These are phyloP conservation scores for Coelogynopora nodosa DNA, from an alignment of 2,888 invertebrate genomes.

Conservation along the genomic window DNA sequence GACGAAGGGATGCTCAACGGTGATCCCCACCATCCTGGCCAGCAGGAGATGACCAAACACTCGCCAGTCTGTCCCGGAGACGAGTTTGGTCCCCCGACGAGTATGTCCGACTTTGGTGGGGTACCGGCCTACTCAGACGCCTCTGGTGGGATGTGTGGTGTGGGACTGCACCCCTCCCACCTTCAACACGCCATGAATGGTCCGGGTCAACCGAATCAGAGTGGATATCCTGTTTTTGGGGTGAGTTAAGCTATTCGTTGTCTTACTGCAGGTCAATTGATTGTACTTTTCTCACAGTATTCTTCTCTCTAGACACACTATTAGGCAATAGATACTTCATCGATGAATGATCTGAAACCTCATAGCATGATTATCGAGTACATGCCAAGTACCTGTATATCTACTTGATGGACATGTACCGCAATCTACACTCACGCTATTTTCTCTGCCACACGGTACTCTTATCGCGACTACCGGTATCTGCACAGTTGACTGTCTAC, in stretches of 20 bases:
- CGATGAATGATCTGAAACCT: too few species aligned
- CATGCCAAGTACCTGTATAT: too few species aligned
- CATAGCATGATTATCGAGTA: too few species aligned
- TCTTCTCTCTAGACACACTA: not conserved
- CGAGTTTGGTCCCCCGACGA: not conserved
- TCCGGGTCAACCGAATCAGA: not conserved
- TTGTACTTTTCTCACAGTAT: not conserved
- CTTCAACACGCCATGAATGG: not conserved
- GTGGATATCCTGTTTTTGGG: not conserved
- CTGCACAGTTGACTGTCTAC: not conserved
- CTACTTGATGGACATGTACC: too few species aligned
- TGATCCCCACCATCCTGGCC: not conserved
- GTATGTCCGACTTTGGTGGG: not conserved
- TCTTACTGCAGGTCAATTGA: too few species aligned
- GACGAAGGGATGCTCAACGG: not conserved
- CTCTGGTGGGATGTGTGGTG: not conserved
- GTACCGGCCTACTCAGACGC: not conserved
- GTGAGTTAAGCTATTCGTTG: not conserved
- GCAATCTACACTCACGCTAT: too few species aligned
- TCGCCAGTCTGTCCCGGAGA: not conserved
- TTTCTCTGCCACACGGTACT: not conserved
- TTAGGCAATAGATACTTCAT: too few species aligned
- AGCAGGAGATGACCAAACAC: not conserved
- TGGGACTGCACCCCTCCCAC: not conserved
- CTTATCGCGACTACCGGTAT: not conserved